Conservation (phyloP, 2,888 invertebrate genomes). For the Drosophila merina region DNA sequence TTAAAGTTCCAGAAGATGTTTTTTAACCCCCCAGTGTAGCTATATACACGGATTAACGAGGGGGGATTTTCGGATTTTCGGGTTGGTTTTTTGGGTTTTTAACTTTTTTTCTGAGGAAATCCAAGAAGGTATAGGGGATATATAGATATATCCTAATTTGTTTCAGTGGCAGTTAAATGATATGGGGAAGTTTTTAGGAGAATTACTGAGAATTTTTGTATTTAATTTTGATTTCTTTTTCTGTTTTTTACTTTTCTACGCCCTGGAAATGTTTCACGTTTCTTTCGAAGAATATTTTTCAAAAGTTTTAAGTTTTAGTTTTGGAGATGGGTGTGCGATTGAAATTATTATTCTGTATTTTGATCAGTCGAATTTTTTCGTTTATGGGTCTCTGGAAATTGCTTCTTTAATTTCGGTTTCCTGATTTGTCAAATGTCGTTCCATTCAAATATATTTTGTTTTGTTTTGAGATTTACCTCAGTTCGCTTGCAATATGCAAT, state of each 20-base stretch:
- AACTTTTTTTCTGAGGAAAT: conserved; percentile 1
- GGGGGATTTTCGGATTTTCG: not conserved
- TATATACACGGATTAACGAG: conserved; percentile 22
- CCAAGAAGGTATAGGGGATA: not conserved
- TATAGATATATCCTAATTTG: not conserved
- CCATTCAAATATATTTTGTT: not conserved
- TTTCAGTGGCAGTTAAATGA: conserved; percentile 24
- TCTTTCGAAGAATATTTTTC: not conserved
- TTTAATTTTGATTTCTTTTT: not conserved
- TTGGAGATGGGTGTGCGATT: not conserved
- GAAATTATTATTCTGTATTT: not conserved
- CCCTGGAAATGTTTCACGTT: too few relatives aligned
- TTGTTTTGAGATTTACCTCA: conserved; percentile 9
- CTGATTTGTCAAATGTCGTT: conserved; percentile 2
- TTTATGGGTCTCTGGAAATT: not conserved
- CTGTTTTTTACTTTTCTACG: not conserved
- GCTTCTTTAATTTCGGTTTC: conserved; percentile 2
- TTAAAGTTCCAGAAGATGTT: not conserved
- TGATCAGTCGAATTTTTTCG: conserved; percentile 3
- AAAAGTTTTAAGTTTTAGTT: not conserved
- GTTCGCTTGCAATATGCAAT: conserved; percentile 6
- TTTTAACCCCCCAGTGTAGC: not conserved
- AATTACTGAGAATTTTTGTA: not conserved
- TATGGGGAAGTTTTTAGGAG: not conserved
- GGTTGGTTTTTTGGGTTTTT: not conserved